Percentiles rank a stretch among this genome's conserved stretches.
Evolutionary conservation across 1,140 invertebrate species (phyloP).

Genomic region (Drosophila watanabei): DNA sequence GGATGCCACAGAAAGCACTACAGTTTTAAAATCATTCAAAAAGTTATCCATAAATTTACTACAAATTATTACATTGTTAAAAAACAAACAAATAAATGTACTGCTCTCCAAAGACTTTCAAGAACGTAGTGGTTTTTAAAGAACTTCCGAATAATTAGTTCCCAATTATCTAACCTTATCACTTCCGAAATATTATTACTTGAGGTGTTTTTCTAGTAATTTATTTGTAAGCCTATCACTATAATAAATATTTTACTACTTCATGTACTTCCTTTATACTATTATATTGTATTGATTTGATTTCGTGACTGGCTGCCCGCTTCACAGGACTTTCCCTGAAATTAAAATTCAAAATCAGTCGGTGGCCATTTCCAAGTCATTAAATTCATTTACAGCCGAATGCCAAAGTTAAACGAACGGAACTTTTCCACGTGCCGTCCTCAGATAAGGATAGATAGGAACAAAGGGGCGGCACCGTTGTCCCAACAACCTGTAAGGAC

Average conservation of each 20-base stretch:
- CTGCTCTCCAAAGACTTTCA: too few species aligned
- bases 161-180: too few species aligned
- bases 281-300: background rate
- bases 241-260: background rate
- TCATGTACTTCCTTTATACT: background rate
- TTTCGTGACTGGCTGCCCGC: background rate
- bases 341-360: conserved; percentile 36
- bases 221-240: background rate
- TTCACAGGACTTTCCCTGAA: background rate
- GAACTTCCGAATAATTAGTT: background rate
- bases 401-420: conserved; percentile 49
- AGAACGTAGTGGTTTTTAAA: background rate
- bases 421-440: conserved; percentile 66
- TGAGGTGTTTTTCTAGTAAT: background rate
- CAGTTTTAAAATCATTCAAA: too few species aligned
- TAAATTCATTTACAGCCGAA: conserved; percentile 68
- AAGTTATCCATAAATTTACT: too few species aligned
- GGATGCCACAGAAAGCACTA: too few species aligned
- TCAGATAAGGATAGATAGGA: conserved; percentile 39
- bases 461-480: conserved; percentile 53
- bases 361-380: conserved; percentile 72
- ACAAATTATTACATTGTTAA: background rate
- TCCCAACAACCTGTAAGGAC: conserved; percentile 60
- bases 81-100: background rate
- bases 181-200: background rate